Conservation (phyloP, 2,797 vertebrate species). For the Chaenodraco wilsoni region DNA sequence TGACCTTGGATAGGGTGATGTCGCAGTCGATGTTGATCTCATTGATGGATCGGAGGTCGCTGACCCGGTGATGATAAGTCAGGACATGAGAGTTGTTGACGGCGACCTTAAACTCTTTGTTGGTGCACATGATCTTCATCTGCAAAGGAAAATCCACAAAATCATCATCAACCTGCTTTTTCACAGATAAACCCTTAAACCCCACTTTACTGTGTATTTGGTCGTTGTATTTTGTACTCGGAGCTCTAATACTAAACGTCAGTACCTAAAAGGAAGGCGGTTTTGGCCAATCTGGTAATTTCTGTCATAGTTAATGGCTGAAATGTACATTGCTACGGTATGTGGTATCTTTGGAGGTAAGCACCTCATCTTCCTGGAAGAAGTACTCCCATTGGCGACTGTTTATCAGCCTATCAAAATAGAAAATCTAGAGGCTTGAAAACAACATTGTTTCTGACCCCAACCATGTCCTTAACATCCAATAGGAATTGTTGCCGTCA, state of each 20-base stretch:
- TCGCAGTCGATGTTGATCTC: constrained; percentile 27
- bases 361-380: too few species aligned
- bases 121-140: constrained; percentile 67
- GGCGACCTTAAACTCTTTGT: constrained; percentile 35
- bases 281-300: too few species aligned
- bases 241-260: too few species aligned
- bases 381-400: too few species aligned
- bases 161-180: neutral
- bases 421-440: too few species aligned
- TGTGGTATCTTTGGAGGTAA: neutral
- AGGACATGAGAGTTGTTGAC: constrained; percentile 54
- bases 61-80: constrained; percentile 41
- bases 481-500: too few species aligned
- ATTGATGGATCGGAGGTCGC: constrained; percentile 39
- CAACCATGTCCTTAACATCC: too few species aligned
- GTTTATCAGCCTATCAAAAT: too few species aligned
- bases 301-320: neutral
- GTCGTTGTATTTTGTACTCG: too few species aligned
- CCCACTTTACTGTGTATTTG: neutral
- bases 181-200: neutral
- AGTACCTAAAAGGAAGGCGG: too few species aligned
- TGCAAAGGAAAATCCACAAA: constrained; percentile 41
- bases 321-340: neutral
- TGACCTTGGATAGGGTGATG: constrained; percentile 35
- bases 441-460: too few species aligned